Conservation (phyloP, 53 echinoderm and acorn worm species). For the Apostichopus leukothele region DNA sequence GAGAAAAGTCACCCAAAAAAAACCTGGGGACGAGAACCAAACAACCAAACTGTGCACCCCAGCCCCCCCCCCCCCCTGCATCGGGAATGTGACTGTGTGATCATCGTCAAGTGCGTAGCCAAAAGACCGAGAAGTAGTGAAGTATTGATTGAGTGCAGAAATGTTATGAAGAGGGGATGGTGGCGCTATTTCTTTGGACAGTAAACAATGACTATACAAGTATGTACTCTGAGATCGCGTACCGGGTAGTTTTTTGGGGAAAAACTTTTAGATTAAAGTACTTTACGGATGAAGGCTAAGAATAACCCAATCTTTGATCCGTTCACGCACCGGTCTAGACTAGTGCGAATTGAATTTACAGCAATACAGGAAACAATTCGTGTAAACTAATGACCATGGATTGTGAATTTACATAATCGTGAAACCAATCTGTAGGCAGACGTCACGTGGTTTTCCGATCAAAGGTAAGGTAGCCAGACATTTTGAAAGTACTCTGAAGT, state of each 20-base stretch:
- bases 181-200: no score
- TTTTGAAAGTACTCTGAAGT: constrained; percentile 35
- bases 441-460: constrained; percentile 28
- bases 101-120: no score
- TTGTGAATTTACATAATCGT: not conserved
- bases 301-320: constrained; percentile 20
- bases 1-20: no score
- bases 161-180: no score
- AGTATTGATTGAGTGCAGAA: no score
- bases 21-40: no score
- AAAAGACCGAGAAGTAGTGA: no score
- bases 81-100: no score
- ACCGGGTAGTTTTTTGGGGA: not conserved
- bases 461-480: not conserved
- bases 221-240: no score
- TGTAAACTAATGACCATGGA: constrained; percentile 17
- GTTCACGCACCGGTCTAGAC: constrained; percentile 28
- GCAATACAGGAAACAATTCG: constrained; percentile 30
- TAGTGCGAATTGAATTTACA: constrained; percentile 25
- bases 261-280: constrained; percentile 22
- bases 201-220: no score
- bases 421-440: not conserved
- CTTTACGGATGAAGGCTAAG: not conserved
- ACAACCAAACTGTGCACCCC: no score
- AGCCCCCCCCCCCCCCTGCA: no score